Evolutionary conservation across 37 sponge, comb jelly and placozoan species (phyloP).

Genomic region (Geodia barretti): DNA sequence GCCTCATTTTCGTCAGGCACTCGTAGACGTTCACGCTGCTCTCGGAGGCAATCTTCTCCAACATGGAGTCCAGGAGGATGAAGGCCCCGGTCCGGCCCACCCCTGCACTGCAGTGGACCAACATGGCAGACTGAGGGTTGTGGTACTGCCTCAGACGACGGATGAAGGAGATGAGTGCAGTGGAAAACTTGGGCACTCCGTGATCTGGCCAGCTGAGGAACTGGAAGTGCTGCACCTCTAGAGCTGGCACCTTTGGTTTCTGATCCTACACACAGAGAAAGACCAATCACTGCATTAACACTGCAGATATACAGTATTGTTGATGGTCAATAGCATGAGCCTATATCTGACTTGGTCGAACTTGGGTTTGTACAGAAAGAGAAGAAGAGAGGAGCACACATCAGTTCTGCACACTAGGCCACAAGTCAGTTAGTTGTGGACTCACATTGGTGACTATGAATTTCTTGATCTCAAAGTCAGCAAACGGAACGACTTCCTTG

Average conservation of each 20-base stretch:
- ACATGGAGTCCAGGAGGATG: constrained; percentile 66
- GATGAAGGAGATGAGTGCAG: constrained; percentile 75
- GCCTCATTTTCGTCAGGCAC: constrained; percentile 45
- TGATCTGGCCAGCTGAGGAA: constrained; percentile 89
- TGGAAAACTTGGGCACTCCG: constrained; percentile 83
- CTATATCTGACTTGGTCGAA: no score
- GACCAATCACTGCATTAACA: no score
- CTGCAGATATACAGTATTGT: no score
- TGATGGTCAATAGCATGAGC: no score
- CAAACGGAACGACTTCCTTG: constrained; percentile 37
- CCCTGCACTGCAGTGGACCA: constrained; percentile 90
- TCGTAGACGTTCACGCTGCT: constrained; percentile 53
- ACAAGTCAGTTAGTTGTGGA: not conserved
- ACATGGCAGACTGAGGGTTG: constrained; percentile 26
- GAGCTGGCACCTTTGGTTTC: constrained; percentile 3
- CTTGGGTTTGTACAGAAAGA: no score
- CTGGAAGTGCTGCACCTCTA: constrained; percentile 72
- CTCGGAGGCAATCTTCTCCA: constrained; percentile 53
- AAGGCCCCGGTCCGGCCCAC: constrained; percentile 81
- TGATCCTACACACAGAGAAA: not conserved
- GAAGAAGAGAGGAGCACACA: no score
- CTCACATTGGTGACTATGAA: constrained; percentile 59
- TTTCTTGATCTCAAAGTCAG: constrained; percentile 76
- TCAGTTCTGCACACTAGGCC: no score
- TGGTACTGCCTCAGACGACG: constrained; percentile 43